Evolutionary conservation across 2,113 vertebrate genomes (phyloP), one percentile per base, ranked within the genome.

Genomic region (Scophthalmus maximus): DNA sequence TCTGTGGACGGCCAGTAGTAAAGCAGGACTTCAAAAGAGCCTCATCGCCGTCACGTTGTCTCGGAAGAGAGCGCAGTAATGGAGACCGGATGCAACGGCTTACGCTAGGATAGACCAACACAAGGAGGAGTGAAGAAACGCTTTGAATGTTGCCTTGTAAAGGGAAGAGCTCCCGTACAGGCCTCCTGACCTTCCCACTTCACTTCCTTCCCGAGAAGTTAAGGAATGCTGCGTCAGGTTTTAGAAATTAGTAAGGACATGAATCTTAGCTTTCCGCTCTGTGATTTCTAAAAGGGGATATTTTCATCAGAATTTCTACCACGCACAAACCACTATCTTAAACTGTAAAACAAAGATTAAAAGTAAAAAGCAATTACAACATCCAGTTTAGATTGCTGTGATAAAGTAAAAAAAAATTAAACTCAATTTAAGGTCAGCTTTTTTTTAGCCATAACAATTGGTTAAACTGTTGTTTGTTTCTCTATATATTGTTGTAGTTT

Each of bases 101-200:
- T 87, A 87, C 79, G 73, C 77, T 86, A 73, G 79, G 75, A 56
- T 74, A 40, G 62, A 59, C 73, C 36, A 82, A 89, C 79, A 82
- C 73, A 72, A 71, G 82, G 60, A 83, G 47, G 64, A 89, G 78
- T 58, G 61, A 63, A 83, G 73, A 88, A 87, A 87, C 72, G 87
- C 86, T 92, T 93, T 93, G 82, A 92, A 90, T 90, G 81, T 80
- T 55, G 70, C 84, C 77, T 81, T 84, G 88, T 88, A 91, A 91
- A 85, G 53, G 89, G 76, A 89, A 83, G 75, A 78, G 86, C 81
- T 89, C 86, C 82, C 67, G 62, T 76, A 75, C 25, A 80, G 76
- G 73, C 83, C 79, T 91, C 86, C 64, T 77, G 65, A 88, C 79
- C 68, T 84, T 67, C 67, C 81, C 52, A 69, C 68, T 81, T 68